Evolutionary conservation across 37 sponge, comb jelly and placozoan genomes (phyloP), one percentile per base, ranked within the genome.

Genomic region (Ephydatia muelleri): DNA sequence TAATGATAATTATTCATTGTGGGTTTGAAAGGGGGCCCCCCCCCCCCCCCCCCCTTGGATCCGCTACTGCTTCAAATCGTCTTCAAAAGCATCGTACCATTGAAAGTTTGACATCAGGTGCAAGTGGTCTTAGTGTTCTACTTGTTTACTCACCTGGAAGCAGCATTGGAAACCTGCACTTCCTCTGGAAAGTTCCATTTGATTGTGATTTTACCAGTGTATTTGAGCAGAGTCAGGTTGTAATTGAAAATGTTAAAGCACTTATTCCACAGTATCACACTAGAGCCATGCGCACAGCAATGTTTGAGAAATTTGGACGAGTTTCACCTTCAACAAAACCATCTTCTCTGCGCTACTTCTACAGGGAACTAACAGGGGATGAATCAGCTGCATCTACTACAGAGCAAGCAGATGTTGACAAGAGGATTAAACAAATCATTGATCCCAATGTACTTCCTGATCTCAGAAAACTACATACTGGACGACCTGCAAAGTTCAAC

Each of bases 91-190:
- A 43, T 43, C 47, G 47, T 43, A 43, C 47, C 47, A 43, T 43
- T 43, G 47, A 43, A 43, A 43, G 47, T 43, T 43, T 43, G 47
- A 43, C 47, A 43, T 43, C 4, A 43, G 47, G 47, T 43, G 47
- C 47, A 43, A 43, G 47, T 43, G 47, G 47, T 43, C 47, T 43
- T 43, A 43, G 47, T 8, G 35, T 76, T 32, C 32, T 85, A 2
- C 72, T 83, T 30, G 81, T 82, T 22, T 85, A 81, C 80, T 81
- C 83, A 21, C 81, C 32, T 82, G 91, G 91, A 77, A 80, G 64
- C 68, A 84, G 64, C 49, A 37, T 91, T 26, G 91, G 91, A 22
- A 78, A 82, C 75, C 76, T 76, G 12, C 75, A 84, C 32, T 86
- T 85, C 72, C 66, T 91, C 27, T 91, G 86, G 91, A 76, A 72